Percentiles rank a stretch among this genome's conserved stretches.
Evolutionary conservation across 2,888 invertebrate species (phyloP).

Genomic region (Limnephilus lunatus): DNA sequence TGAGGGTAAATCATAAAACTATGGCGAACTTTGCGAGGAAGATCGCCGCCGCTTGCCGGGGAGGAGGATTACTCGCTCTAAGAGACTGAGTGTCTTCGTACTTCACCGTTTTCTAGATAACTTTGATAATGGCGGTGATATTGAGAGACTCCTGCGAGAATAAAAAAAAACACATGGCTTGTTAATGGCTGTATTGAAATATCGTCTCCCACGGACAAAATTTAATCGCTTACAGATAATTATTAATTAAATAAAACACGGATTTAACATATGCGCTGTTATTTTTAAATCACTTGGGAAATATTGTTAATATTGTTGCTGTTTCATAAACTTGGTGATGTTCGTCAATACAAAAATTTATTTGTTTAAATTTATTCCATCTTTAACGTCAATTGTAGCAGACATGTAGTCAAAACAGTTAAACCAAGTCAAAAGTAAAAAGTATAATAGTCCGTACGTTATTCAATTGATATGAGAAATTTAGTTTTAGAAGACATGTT

Average conservation of each 20-base stretch:
- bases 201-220: neutral
- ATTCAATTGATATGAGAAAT: neutral
- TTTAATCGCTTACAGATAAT: neutral
- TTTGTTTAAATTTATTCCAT: too few relatives aligned
- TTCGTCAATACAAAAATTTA: too few relatives aligned
- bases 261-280: too few relatives aligned
- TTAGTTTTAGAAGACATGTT: neutral
- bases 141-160: neutral
- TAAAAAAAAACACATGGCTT: neutral
- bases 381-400: too few relatives aligned
- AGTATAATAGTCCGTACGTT: too few relatives aligned
- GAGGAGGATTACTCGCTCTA: neutral
- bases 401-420: neutral
- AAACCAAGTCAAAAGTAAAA: neutral
- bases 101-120: neutral
- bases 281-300: too few relatives aligned
- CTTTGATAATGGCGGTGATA: neutral
- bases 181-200: neutral
- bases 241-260: too few relatives aligned
- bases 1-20: conserved; percentile 46
- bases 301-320: too few relatives aligned
- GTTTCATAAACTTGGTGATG: too few relatives aligned
- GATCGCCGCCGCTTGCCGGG: neutral
- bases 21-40: conserved; percentile 37
- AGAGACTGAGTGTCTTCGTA: neutral